Conservation (phyloP, 2,888 invertebrate species). For the Cephus nigrinus region DNA sequence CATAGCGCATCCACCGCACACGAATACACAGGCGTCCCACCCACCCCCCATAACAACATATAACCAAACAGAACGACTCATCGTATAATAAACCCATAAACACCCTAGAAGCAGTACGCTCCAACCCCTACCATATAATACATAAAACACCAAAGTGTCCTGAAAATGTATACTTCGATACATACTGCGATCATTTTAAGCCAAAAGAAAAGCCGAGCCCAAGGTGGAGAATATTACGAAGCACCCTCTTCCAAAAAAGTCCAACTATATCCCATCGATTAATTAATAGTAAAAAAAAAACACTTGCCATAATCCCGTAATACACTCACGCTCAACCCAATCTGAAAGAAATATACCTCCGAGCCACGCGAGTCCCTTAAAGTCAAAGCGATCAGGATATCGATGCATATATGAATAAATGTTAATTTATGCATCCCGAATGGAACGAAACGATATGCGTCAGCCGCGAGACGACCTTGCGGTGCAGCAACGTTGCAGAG, state of each 20-base stretch:
- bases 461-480: constrained; percentile 47
- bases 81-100: constrained; percentile 66
- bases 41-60: constrained; percentile 17
- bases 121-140: constrained; percentile 32
- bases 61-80: constrained; percentile 42
- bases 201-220: not conserved
- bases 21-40: not conserved
- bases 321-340: not conserved
- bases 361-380: not conserved
- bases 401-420: not conserved
- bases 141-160: constrained; percentile 46
- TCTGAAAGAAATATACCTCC: not conserved
- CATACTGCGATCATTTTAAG: constrained; percentile 1
- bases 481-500: constrained; percentile 26
- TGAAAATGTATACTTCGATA: constrained; percentile 25
- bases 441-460: constrained; percentile 19
- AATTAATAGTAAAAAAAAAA: not conserved
- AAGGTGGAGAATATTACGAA: not conserved
- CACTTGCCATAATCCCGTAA: not conserved
- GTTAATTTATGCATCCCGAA: constrained; percentile 19
- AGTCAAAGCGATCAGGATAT: not conserved
- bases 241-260: not conserved
- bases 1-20: not conserved
- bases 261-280: not conserved
- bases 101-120: constrained; percentile 50